Evolutionary conservation across 2,888 invertebrate genomes (phyloP), one percentile per base, ranked within the genome.

Genomic region (Torymus auratus): DNA sequence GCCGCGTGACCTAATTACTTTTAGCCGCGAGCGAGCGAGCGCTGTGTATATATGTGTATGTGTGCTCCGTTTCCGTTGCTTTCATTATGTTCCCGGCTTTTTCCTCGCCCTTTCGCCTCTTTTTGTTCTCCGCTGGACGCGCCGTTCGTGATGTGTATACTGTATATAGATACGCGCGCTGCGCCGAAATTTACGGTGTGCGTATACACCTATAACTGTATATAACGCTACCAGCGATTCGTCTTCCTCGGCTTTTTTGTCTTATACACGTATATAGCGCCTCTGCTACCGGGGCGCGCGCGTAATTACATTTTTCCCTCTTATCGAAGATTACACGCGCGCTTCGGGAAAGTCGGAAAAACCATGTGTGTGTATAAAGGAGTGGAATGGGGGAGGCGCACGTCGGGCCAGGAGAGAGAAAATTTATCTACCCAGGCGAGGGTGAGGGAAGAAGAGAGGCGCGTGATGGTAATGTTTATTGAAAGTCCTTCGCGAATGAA

Each of bases 271-370:
- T 60, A 7, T 55, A 55, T 64, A 53, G 10, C 14, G n/a, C 17
- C 28, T 13, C 15, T n/a, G 55, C 3, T n/a, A 55, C 14, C 55
- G 10, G 28, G 10, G 28, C 0, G 14, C 64, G 73, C 41, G 76
- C 82, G 82, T 85, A 84, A 85, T 85, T 85, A 83, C 85, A 75
- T 81, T 73, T 78, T 77, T 78, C 65, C 79, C 77, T 82, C 75
- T 76, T 61, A 68, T 74, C 67, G 74, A 58, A 20, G 64, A 65
- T 62, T 62, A 55, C 28, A 2, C 0, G 2, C 20, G 2, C 4
- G 7, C 5, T 41, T 7, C 7, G 28, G 28, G 50, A 73, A 28
- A 15, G 53, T 60, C 41, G 55, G 62, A 28, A n/a, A 53, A 11
- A 58, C 20, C 41, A 41, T 41, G 7, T 41, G 41, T 41, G 70